A percentile compares a stretch with the other conserved stretches of the same genome.
Conservation (phyloP, 2,797 vertebrate species). For the Telmatherina bonti region DNA sequence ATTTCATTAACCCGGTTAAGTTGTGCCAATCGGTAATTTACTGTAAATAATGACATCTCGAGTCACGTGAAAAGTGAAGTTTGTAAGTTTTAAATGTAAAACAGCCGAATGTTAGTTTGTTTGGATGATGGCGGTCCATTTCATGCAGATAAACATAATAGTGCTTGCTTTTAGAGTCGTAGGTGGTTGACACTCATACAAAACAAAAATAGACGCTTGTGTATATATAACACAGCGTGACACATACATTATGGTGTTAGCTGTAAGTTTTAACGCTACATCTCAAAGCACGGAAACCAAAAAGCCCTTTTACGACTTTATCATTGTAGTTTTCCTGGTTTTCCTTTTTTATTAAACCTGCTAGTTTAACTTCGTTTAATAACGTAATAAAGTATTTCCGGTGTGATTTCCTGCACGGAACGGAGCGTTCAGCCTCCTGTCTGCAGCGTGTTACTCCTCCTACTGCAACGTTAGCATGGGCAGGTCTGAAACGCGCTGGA, state of each 20-base stretch:
- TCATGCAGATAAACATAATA: constrained; percentile 9
- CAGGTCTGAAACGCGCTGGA: constrained; percentile 57
- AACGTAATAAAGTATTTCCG: background rate
- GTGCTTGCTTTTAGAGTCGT: constrained; percentile 12
- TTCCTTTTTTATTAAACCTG: background rate
- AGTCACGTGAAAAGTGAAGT: background rate
- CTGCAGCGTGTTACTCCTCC: constrained; percentile 55
- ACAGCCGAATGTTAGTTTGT: background rate
- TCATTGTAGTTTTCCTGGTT: background rate
- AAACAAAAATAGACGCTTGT: constrained; percentile 5
- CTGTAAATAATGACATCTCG: background rate
- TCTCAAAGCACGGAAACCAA: background rate
- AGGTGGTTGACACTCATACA: background rate
- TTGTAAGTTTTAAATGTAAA: background rate
- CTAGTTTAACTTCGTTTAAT: background rate
- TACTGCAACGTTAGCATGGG: constrained; percentile 50
- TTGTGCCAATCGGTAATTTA: background rate
- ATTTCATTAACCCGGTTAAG: background rate
- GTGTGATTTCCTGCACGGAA: background rate
- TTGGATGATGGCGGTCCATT: background rate
- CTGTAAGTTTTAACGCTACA: background rate
- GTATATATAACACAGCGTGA: background rate
- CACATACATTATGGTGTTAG: background rate
- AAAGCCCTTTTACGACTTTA: background rate
- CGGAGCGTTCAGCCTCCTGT: background rate